A percentile compares a stretch with the other conserved stretches of the same genome.
phyloP scores from a whole-genome alignment of 2,113 vertebrate genomes.

The Plecturocebus donacophilus region DNA sequence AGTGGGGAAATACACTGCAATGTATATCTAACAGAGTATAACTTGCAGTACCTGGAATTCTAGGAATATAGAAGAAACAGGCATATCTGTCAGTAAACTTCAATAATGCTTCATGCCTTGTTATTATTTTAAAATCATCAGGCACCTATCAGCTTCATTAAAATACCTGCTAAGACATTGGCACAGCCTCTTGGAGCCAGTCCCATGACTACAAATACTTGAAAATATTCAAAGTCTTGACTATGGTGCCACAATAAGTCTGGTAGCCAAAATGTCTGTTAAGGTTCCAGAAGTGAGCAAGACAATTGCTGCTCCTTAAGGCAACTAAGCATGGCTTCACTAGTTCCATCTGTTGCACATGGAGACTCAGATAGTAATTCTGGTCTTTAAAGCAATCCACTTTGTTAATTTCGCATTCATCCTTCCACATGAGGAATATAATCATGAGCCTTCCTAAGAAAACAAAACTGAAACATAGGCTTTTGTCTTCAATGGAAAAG shows the following conservation, averaged over 20 bases:
- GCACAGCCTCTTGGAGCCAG: neutral
- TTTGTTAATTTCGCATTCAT: neutral
- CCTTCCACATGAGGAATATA: neutral
- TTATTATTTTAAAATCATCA: neutral
- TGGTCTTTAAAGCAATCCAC: neutral
- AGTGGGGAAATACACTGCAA: neutral
- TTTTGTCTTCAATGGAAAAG: neutral
- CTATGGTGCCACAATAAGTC: neutral
- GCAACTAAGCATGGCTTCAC: neutral
- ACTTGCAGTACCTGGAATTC: neutral
- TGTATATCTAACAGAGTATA: neutral
- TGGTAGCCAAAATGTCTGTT: neutral
- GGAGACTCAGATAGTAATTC: constrained; percentile 24
- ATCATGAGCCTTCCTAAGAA: neutral
- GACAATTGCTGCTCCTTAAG: neutral
- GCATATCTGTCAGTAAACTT: neutral
- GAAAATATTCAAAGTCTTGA: constrained; percentile 19
- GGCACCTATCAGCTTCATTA: neutral
- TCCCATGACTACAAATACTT: neutral
- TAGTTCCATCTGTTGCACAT: constrained; percentile 10
- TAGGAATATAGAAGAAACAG: neutral
- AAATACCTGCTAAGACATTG: neutral
- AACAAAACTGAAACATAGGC: neutral
- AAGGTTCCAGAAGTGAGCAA: neutral
- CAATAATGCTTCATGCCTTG: neutral